A percentile compares a stretch with the other conserved stretches of the same genome.
Conservation (phyloP, 1,140 invertebrate species). For the Hetaerina americana region DNA sequence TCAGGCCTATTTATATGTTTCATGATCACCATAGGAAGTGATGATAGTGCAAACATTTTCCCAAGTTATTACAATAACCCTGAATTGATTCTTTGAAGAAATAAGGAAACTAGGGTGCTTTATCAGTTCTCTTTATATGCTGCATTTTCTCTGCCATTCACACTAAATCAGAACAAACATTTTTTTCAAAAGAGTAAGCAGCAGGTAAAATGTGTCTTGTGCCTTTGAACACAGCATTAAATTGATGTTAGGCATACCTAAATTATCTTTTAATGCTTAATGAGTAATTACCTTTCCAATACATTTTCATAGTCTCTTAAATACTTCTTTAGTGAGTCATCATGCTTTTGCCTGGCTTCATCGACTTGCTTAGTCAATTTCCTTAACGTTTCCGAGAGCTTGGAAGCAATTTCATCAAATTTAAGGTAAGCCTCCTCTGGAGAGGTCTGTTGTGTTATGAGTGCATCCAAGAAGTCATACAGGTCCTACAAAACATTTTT, state of each 20-base stretch:
- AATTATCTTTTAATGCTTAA: not conserved
- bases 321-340: slow-evolving; percentile 79
- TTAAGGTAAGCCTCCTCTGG: slow-evolving; percentile 95
- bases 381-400: slow-evolving; percentile 77
- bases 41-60: too few species aligned
- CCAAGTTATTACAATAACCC: too few species aligned
- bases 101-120: too few species aligned
- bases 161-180: too few species aligned
- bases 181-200: too few species aligned
- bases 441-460: slow-evolving; percentile 95
- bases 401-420: slow-evolving; percentile 87
- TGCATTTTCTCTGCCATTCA: too few species aligned
- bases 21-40: too few species aligned
- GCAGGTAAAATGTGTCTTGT: too few species aligned
- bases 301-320: slow-evolving; percentile 89
- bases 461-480: slow-evolving; percentile 81
- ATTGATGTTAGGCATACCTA: not conserved
- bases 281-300: slow-evolving; percentile 74
- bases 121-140: too few species aligned
- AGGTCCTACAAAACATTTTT: slow-evolving; percentile 50
- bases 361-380: slow-evolving; percentile 89
- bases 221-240: too few species aligned
- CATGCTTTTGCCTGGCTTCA: slow-evolving; percentile 74
- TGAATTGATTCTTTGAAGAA: too few species aligned
- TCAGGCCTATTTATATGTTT: too few species aligned